These are phyloP conservation scores for Seladonia tumulorum DNA, from an alignment of 2,888 invertebrate genomes.

Conservation along the genomic window DNA sequence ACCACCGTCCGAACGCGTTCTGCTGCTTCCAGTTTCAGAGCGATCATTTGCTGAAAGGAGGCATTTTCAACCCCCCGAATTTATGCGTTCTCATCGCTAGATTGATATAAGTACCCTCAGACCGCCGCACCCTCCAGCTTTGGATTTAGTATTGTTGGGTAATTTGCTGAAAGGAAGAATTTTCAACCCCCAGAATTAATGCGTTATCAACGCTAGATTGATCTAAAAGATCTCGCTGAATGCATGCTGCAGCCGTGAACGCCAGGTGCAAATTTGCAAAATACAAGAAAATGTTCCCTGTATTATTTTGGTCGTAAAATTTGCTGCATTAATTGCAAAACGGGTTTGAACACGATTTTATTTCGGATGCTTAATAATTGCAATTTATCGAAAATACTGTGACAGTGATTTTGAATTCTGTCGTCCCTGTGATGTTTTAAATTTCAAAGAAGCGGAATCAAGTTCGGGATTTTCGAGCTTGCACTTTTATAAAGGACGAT, in stretches of 20 bases:
- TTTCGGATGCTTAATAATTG: neutral
- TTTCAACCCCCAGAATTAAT: too few species aligned
- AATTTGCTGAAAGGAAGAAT: neutral
- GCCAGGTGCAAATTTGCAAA: neutral
- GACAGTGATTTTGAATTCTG: neutral
- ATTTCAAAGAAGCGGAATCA: neutral
- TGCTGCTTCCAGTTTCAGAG: neutral
- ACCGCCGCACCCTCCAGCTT: neutral
- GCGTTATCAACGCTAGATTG: too few species aligned
- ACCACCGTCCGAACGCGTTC: neutral
- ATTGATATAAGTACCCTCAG: neutral
- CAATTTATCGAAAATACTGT: neutral
- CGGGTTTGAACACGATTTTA: neutral
- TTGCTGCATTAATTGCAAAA: neutral
- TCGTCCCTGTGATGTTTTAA: neutral
- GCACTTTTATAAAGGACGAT: neutral
- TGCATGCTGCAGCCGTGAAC: too few species aligned
- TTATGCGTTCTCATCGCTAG: neutral
- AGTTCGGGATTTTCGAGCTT: neutral
- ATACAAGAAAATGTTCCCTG: neutral
- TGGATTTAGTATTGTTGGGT: neutral
- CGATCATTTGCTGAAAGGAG: neutral
- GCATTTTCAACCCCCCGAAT: neutral
- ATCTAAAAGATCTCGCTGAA: too few species aligned
- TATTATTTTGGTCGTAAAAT: neutral